Evolutionary conservation across 2,888 invertebrate species (phyloP), one percentile per base, ranked within the genome.

Genomic region (Herminia tarsipennalis): DNA sequence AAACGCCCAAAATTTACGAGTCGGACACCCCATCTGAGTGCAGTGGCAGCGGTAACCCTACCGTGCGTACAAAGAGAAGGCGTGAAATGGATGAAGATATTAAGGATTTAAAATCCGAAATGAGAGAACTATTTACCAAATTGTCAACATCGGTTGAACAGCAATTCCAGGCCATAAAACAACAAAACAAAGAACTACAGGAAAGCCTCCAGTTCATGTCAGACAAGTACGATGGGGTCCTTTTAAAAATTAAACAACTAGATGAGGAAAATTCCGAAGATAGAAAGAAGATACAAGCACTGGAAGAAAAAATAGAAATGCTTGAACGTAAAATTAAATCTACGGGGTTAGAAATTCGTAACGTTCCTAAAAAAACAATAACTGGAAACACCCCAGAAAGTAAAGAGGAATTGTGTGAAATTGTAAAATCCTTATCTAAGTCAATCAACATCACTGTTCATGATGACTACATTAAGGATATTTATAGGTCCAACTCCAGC

Each of bases 161-260:
- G 20, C 10, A 32, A 1, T 32, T 32, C 6, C 8, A 10, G 10
- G 18, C 9, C n/a, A 4, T 32, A 1, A 32, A 20, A 10, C 18
- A 32, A 20, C 18, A 32, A 12, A 32, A 32, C 10, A 6, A 12
- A 2, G 32, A 32, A n/a, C 8, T 32, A 18, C 5, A 12, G 5
- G 32, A 32, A 12, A 18, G 32, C 12, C 20, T 32, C 5, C 32
- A 32, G 8, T 32, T 32, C n/a, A 20, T 32, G 10, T 32, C 32
- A 3, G 32, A 32, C 9, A 32, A 20, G 5, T 32, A 32, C 18
- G 32, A 32, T n/a, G 2, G 1, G 10, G 8, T 32, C 2, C 32
- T 20, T 2, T 5, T 10, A 8, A 5, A 4, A 10, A 16, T 17
- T 6, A 2, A 5, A 1, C 5, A 32, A 10, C n/a, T 32, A 6